These are phyloP conservation scores for Tragelaphus strepsiceros DNA, from an alignment of 2,113 vertebrate genomes.

Conservation along the genomic window DNA sequence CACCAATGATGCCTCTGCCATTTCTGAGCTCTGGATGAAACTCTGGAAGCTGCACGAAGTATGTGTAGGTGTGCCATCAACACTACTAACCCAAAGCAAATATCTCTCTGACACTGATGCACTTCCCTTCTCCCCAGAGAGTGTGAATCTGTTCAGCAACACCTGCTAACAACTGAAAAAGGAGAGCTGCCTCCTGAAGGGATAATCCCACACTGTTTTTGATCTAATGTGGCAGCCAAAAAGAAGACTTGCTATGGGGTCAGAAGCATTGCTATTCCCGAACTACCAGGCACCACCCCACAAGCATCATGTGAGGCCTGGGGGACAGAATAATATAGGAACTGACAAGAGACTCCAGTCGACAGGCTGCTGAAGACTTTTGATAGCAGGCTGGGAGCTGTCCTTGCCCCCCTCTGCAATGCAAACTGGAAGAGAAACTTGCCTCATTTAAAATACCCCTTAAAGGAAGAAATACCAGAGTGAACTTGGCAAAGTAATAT, in stretches of 20 bases:
- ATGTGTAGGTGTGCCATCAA: neutral
- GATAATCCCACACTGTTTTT: neutral
- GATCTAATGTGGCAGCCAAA: constrained; percentile 44
- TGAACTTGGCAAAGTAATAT: neutral
- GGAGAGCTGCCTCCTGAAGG: neutral
- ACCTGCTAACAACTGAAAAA: neutral
- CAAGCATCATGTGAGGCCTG: rapidly evolving
- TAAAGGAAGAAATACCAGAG: constrained; percentile 9
- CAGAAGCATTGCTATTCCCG: neutral
- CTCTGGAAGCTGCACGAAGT: neutral
- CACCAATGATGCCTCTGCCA: neutral
- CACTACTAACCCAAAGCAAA: neutral
- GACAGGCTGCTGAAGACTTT: neutral
- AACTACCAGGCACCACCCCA: neutral
- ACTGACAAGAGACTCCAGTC: neutral
- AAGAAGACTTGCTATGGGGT: neutral
- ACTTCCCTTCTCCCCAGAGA: constrained; percentile 14
- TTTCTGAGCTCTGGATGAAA: neutral
- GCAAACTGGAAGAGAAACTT: constrained; percentile 10
- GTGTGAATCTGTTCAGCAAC: constrained; percentile 30
- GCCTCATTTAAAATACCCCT: constrained; percentile 16
- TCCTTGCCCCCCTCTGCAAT: neutral
- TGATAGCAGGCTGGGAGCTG: neutral
- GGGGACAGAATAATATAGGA: neutral
- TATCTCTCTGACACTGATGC: neutral